These are phyloP conservation scores for Neotoxoptera formosana DNA, from an alignment of 1,140 invertebrate genomes.

Conservation along the genomic window DNA sequence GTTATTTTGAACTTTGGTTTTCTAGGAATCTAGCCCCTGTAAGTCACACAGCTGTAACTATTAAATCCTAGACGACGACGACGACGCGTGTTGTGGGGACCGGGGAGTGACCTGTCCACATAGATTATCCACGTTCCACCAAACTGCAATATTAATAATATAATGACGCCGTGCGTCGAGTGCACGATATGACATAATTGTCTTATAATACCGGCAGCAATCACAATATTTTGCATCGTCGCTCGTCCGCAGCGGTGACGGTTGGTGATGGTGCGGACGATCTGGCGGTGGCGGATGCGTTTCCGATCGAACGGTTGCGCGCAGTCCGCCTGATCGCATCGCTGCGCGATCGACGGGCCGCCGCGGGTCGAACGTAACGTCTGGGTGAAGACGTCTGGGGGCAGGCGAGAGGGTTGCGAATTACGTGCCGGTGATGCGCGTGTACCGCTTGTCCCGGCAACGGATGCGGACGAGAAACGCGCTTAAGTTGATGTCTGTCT, in stretches of 20 bases:
- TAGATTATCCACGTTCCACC: neutral
- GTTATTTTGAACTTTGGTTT: no score
- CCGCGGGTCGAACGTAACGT: neutral
- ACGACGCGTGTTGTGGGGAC: no score
- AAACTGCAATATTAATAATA: neutral
- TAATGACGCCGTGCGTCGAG: neutral
- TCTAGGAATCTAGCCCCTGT: no score
- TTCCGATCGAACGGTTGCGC: neutral
- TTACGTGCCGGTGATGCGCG: neutral
- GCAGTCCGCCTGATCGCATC: neutral
- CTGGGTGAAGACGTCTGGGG: no score
- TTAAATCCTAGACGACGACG: no score
- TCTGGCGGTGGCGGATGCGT: neutral
- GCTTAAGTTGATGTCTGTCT: neutral
- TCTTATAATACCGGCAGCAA: neutral
- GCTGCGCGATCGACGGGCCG: no score
- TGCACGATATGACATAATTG: no score
- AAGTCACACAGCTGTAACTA: no score
- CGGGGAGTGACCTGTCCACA: no score
- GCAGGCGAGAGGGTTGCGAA: neutral
- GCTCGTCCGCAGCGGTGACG: neutral
- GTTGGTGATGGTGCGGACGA: neutral
- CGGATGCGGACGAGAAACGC: neutral
- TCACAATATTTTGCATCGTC: no score
- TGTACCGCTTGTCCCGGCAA: neutral